Conservation (phyloP, 1,140 invertebrate genomes). For the Pogonomyrmex barbatus region DNA sequence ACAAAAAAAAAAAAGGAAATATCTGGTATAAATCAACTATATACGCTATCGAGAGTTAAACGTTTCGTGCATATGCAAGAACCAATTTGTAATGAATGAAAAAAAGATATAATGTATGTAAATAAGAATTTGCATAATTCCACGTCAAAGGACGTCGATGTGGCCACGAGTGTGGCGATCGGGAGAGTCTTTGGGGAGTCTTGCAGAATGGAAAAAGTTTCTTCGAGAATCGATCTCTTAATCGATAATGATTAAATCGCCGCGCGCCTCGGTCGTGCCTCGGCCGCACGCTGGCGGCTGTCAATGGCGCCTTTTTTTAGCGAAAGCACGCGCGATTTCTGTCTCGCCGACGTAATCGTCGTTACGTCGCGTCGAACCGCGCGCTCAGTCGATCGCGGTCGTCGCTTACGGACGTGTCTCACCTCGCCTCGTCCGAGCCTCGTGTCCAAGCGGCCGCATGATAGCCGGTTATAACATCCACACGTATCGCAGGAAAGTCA, state of each 20-base stretch:
- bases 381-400: slow-evolving; percentile 55
- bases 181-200: neutral
- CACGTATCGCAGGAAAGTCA: neutral
- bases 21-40: neutral
- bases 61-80: no score
- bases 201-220: neutral
- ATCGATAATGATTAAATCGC: slow-evolving; percentile 12
- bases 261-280: neutral
- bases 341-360: slow-evolving; percentile 16
- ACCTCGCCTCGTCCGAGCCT: no score
- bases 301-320: slow-evolving; percentile 13
- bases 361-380: neutral
- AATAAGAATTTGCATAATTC: neutral
- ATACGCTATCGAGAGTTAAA: no score
- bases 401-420: neutral
- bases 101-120: neutral
- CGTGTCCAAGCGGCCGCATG: no score
- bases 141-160: neutral
- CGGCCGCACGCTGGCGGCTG: neutral
- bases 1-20: neutral
- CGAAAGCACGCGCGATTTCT: slow-evolving; percentile 25
- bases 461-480: neutral
- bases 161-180: neutral
- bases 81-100: no score
- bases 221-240: neutral